These are phyloP conservation scores for Pempheris klunzingeri DNA, from an alignment of 2,797 vertebrate species.

Conservation along the genomic window DNA sequence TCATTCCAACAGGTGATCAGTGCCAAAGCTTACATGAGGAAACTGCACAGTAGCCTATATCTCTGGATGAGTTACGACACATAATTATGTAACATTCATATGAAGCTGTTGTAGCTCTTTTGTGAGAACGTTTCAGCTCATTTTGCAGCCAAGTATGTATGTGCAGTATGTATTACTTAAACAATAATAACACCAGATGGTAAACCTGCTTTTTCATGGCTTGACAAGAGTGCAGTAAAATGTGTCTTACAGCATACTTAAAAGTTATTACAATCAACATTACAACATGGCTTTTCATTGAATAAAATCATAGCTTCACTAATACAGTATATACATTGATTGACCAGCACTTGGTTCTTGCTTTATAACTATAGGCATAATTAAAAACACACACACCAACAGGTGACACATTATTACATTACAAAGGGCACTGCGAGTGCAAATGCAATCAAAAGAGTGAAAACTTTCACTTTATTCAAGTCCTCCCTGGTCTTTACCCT, in stretches of 20 bases:
- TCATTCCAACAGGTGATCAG: slow-evolving; percentile 26
- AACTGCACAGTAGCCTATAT: slow-evolving; percentile 6
- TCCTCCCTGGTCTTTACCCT: slow-evolving; percentile 32
- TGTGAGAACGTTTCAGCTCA: slow-evolving; percentile 9
- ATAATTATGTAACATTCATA: not conserved
- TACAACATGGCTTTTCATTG: slow-evolving; percentile 20
- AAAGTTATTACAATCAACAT: slow-evolving; percentile 10
- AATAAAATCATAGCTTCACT: slow-evolving; percentile 50
- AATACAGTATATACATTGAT: slow-evolving; percentile 18
- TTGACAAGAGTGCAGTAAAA: slow-evolving; percentile 4
- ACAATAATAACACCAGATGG: not conserved
- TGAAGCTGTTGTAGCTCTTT: not conserved
- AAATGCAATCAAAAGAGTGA: slow-evolving; percentile 44
- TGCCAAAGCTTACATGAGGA: slow-evolving; percentile 18
- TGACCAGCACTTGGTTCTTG: slow-evolving; percentile 6
- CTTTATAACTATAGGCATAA: slow-evolving; percentile 12
- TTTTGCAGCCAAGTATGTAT: not conserved
- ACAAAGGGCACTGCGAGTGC: slow-evolving; percentile 17
- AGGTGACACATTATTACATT: not conserved
- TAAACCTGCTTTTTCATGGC: not conserved
- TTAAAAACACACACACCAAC: slow-evolving; percentile 13
- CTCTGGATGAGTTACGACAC: slow-evolving; percentile 7
- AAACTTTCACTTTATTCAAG: slow-evolving; percentile 2
- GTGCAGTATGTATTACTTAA: not conserved
- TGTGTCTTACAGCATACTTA: slow-evolving; percentile 23